Conservation (phyloP, 2,113 vertebrate genomes). For the Campylorhamphus procurvoides region DNA sequence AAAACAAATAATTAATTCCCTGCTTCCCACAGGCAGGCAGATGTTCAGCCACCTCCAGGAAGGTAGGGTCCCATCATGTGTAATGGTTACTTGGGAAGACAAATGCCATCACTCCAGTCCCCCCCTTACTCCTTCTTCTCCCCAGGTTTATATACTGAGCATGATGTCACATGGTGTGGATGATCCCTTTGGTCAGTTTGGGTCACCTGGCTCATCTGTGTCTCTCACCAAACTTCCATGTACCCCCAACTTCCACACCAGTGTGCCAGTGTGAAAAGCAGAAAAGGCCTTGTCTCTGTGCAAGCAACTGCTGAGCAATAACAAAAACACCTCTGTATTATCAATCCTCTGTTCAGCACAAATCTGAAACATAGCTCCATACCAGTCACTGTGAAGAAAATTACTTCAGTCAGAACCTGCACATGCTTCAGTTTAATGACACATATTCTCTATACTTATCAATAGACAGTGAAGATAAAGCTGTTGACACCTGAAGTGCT, state of each 20-base stretch:
- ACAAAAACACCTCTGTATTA: background rate
- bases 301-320: background rate
- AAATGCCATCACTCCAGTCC: background rate
- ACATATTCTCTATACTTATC: background rate
- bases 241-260: background rate
- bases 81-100: background rate
- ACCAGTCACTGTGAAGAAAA: background rate
- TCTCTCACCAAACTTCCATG: background rate
- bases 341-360: background rate
- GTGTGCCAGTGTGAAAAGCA: background rate
- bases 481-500: background rate
- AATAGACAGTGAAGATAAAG: background rate
- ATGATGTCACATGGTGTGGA: background rate
- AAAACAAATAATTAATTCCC: background rate
- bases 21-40: background rate
- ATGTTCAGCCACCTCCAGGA: background rate
- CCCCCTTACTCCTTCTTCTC: background rate
- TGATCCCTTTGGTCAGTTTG: background rate
- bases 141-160: background rate
- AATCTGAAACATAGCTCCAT: background rate
- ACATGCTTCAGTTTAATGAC: background rate
- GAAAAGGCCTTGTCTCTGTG: background rate
- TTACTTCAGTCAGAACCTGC: background rate
- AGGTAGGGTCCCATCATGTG: rapidly evolving
- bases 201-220: background rate